Evolutionary conservation across 2,113 vertebrate genomes (phyloP).

Genomic region (Mus spicilegus): DNA sequence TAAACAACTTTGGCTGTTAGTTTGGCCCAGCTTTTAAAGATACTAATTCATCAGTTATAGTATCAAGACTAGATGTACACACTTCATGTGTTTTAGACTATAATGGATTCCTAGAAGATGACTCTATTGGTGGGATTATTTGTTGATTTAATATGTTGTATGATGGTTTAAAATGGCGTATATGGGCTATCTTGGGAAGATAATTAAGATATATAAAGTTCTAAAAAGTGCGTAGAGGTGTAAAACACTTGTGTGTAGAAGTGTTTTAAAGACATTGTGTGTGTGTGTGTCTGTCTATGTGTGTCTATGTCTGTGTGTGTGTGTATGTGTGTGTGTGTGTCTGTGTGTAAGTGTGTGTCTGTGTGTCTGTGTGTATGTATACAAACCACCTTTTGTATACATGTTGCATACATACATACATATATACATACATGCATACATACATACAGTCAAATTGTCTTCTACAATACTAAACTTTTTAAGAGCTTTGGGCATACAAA

Average conservation of each 20-base stretch:
- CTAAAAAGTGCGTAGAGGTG: background rate
- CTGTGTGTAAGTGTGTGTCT: background rate
- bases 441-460: background rate
- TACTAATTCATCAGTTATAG: background rate
- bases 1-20: background rate
- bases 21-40: background rate
- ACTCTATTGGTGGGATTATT: background rate
- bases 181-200: background rate
- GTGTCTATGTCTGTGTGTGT: too few species aligned
- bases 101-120: background rate
- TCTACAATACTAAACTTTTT: background rate
- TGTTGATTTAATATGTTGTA: conserved; percentile 8
- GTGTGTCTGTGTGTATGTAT: too few species aligned
- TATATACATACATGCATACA: background rate
- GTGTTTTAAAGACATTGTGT: conserved; percentile 30
- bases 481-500: background rate
- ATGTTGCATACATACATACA: background rate
- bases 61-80: background rate
- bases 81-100: background rate
- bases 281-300: background rate
- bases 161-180: background rate
- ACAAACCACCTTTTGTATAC: background rate
- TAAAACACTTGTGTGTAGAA: background rate
- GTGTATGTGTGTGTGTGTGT: background rate
- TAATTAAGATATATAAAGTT: conserved; percentile 1